phyloP scores from a whole-genome alignment of 2,797 vertebrate species.

The Columba guinea region DNA sequence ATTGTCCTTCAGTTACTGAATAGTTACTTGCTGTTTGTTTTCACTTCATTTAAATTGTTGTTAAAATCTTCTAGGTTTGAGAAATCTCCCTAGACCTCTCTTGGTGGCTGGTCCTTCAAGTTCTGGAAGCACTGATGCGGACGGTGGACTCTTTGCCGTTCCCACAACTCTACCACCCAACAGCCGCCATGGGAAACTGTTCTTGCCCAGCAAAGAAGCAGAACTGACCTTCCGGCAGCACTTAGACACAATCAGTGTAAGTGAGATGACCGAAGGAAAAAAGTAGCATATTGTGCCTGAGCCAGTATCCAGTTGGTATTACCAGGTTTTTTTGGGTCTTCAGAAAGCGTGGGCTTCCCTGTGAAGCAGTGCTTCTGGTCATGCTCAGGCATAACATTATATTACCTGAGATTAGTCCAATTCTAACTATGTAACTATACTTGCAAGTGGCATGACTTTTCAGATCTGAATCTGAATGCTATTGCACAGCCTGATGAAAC shows the following conservation, averaged over 20 bases:
- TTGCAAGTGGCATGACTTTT: background rate
- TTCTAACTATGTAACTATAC: background rate
- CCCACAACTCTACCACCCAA: slow-evolving; percentile 97
- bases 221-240: slow-evolving; percentile 92
- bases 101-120: slow-evolving; percentile 78
- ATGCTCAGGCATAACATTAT: background rate
- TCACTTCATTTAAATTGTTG: background rate
- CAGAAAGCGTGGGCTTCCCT: background rate
- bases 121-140: slow-evolving; percentile 78
- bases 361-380: background rate
- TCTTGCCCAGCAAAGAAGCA: slow-evolving; percentile 92
- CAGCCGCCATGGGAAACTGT: slow-evolving; percentile 92
- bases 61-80: slow-evolving; percentile 76
- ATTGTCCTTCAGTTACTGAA: background rate
- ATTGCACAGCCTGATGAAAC: background rate
- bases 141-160: slow-evolving; percentile 91
- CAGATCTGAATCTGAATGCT: background rate
- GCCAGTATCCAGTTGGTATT: background rate
- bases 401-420: background rate
- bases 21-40: background rate
- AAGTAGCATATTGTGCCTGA: background rate
- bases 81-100: slow-evolving; percentile 87
- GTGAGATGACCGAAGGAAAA: background rate
- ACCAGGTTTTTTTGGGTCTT: background rate
- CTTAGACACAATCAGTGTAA: slow-evolving; percentile 94